phyloP scores from a whole-genome alignment of 2,888 invertebrate species.

The Microchrysa polita region DNA sequence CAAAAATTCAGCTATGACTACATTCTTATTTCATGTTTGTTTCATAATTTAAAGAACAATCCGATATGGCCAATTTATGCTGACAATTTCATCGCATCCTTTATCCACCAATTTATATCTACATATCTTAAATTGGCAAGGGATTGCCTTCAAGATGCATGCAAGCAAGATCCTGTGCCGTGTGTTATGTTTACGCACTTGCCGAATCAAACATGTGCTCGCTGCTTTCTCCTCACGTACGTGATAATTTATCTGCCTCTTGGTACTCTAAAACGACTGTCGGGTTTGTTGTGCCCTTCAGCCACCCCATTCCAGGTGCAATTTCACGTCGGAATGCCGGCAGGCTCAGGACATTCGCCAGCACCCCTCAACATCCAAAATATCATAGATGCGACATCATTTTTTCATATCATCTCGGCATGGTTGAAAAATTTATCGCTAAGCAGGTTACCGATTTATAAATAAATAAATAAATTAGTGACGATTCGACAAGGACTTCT shows the following conservation, averaged over 20 bases:
- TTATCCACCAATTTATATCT: no score
- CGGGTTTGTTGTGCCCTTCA: background rate
- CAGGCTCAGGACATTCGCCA: background rate
- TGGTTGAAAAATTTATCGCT: slow-evolving; percentile 39
- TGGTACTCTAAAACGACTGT: background rate
- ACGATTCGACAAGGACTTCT: slow-evolving; percentile 12
- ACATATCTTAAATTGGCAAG: no score
- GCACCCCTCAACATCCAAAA: background rate
- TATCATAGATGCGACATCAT: slow-evolving; percentile 1
- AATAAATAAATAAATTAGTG: slow-evolving; percentile 45
- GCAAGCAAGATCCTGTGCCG: no score
- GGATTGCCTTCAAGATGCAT: no score
- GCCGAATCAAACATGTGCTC: background rate
- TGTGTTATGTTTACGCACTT: background rate
- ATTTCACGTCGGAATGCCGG: background rate
- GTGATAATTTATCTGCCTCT: background rate
- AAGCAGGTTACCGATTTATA: slow-evolving; percentile 44
- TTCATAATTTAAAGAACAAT: no score
- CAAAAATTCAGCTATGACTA: no score
- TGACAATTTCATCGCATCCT: no score
- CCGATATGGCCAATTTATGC: no score
- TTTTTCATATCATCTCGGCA: slow-evolving; percentile 15
- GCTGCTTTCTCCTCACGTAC: background rate
- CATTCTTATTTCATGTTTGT: no score
- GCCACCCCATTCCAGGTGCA: background rate